Percentiles rank a stretch among this genome's conserved stretches.
phyloP scores from a whole-genome alignment of 1,140 invertebrate species.

The Temnothorax curvispinosus region DNA sequence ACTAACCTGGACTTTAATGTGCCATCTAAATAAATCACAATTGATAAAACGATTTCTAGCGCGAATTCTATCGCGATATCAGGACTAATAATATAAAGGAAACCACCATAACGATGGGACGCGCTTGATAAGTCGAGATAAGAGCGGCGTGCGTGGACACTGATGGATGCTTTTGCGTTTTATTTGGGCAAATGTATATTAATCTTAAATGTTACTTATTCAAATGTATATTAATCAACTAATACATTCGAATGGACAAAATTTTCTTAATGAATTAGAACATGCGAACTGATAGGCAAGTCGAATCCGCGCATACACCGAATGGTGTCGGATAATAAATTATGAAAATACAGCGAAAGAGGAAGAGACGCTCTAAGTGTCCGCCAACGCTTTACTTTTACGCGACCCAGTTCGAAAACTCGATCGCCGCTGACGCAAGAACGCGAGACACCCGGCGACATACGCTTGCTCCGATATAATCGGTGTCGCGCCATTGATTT shows the following conservation, averaged over 20 bases:
- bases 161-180: conserved; percentile 22
- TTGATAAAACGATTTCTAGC: neutral
- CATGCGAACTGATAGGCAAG: conserved; percentile 27
- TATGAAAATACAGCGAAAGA: conserved; percentile 45
- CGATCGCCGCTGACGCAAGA: conserved; percentile 48
- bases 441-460: neutral
- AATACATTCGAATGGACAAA: neutral
- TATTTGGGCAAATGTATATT: conserved; percentile 56
- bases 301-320: neutral
- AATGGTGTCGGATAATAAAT: conserved; percentile 25
- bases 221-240: neutral
- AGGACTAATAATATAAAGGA: neutral
- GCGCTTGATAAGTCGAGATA: conserved; percentile 2
- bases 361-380: conserved; percentile 39
- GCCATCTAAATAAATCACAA: neutral
- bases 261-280: neutral
- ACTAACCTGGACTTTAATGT: neutral
- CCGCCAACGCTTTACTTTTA: conserved; percentile 36
- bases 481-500: conserved; percentile 35
- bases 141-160: neutral
- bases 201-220: too few species aligned
- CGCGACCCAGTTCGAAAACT: conserved; percentile 45
- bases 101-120: neutral
- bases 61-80: neutral
- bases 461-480: neutral